These are phyloP conservation scores for Cottus gobio DNA, from an alignment of 2,113 vertebrate genomes.

Conservation along the genomic window DNA sequence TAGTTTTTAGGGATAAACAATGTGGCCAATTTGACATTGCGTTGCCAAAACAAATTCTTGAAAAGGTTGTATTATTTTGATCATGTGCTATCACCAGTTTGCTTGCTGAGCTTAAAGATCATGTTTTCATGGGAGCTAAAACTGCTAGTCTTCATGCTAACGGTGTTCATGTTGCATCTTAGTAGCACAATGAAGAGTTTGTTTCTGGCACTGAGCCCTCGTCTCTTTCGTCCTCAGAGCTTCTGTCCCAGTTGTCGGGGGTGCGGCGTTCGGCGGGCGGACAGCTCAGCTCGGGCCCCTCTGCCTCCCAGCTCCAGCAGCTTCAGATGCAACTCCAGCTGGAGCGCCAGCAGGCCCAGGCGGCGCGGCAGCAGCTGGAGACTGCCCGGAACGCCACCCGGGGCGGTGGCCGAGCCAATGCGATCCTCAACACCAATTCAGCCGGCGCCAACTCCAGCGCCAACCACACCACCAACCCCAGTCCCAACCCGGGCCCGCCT, in stretches of 20 bases:
- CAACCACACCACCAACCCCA: slow-evolving; percentile 90
- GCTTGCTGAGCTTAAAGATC: too few species aligned
- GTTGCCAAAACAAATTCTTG: too few species aligned
- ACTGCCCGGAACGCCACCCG: slow-evolving; percentile 93
- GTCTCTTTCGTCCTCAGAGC: slow-evolving; percentile 83
- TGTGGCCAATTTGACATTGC: neutral
- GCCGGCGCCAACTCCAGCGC: slow-evolving; percentile 85
- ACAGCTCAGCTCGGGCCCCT: slow-evolving; percentile 97
- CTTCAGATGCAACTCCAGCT: slow-evolving; percentile 99
- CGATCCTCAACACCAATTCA: slow-evolving; percentile 90
- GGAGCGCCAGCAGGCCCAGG: slow-evolving; percentile 96
- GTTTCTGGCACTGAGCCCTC: neutral
- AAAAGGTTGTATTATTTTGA: neutral
- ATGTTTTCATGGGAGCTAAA: neutral
- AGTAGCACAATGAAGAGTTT: neutral
- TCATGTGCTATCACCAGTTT: neutral
- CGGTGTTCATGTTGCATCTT: neutral
- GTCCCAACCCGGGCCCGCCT: slow-evolving; percentile 70
- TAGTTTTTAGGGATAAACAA: neutral
- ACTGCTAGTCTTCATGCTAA: neutral
- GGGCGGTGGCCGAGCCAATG: slow-evolving; percentile 89
- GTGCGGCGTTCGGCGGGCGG: slow-evolving; percentile 97
- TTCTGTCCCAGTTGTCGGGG: slow-evolving; percentile 97
- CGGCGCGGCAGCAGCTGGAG: slow-evolving; percentile 96
- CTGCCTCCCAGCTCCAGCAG: slow-evolving; percentile 97